These are phyloP conservation scores for Drosophila mauritiana DNA, from an alignment of 1,140 invertebrate species.

Conservation along the genomic window DNA sequence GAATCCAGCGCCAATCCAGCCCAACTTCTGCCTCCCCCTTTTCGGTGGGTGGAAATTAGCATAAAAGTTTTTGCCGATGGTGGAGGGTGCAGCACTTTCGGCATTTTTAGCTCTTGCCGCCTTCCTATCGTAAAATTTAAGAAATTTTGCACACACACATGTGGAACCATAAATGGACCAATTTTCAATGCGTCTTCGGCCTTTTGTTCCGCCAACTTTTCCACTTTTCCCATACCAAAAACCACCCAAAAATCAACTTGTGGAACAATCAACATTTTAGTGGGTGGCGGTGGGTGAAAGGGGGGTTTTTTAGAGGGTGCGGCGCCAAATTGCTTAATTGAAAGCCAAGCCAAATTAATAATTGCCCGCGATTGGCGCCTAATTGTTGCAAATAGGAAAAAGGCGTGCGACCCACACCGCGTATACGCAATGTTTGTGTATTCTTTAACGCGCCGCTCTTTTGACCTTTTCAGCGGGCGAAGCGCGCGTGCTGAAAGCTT, in stretches of 20 bases:
- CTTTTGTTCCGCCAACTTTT: slow-evolving; percentile 45
- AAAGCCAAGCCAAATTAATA: slow-evolving; percentile 79
- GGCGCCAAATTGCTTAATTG: slow-evolving; percentile 72
- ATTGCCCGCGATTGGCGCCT: slow-evolving; percentile 72
- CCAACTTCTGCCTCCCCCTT: slow-evolving; percentile 1
- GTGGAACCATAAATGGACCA: slow-evolving; percentile 70
- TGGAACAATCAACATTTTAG: slow-evolving; percentile 33
- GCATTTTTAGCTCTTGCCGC: slow-evolving; percentile 48
- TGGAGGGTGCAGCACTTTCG: slow-evolving; percentile 31
- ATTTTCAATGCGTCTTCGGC: slow-evolving; percentile 60
- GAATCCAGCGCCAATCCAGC: slow-evolving; percentile 1
- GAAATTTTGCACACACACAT: slow-evolving; percentile 53
- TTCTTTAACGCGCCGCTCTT: slow-evolving; percentile 15
- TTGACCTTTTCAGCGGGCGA: slow-evolving; percentile 40
- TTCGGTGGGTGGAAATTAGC: slow-evolving; percentile 69
- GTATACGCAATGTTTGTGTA: slow-evolving; percentile 70
- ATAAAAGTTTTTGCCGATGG: slow-evolving; percentile 54
- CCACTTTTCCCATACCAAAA: slow-evolving; percentile 25
- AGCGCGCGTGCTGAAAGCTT: slow-evolving; percentile 60
- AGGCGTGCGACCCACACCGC: slow-evolving; percentile 49
- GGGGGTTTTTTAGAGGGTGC: not conserved
- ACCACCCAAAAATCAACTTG: slow-evolving; percentile 33
- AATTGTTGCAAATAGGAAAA: slow-evolving; percentile 78
- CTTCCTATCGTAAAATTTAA: slow-evolving; percentile 74
- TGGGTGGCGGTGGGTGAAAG: not conserved